These are phyloP conservation scores for Drosophila willistoni DNA, from an alignment of 1,140 invertebrate species.

Conservation along the genomic window DNA sequence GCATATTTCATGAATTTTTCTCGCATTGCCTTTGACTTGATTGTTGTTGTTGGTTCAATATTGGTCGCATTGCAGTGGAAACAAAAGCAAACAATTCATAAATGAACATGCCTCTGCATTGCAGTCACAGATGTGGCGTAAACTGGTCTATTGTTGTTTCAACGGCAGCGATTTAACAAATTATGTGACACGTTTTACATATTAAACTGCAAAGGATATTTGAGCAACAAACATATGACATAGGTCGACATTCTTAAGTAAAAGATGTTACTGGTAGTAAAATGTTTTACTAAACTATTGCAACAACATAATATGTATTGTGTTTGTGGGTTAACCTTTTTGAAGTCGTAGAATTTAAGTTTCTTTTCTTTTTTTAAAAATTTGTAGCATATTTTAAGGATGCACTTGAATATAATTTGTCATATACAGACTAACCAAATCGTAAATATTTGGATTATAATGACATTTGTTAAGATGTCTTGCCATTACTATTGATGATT, in stretches of 20 bases:
- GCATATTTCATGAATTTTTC: constrained; percentile 56
- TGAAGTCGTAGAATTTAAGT: neutral
- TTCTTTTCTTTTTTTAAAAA: too few relatives aligned
- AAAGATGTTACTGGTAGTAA: neutral
- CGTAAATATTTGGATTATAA: too few relatives aligned
- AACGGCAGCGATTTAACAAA: constrained; percentile 39
- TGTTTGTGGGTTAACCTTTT: too few relatives aligned
- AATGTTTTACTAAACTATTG: neutral
- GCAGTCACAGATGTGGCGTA: constrained; percentile 30
- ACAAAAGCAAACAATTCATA: constrained; percentile 7
- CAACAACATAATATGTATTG: too few relatives aligned
- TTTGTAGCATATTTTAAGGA: too few relatives aligned
- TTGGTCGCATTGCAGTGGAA: constrained; percentile 50
- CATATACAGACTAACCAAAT: too few relatives aligned
- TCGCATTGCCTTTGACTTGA: constrained; percentile 5
- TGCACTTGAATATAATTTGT: too few relatives aligned
- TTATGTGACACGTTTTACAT: constrained; percentile 32
- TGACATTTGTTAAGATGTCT: too few relatives aligned
- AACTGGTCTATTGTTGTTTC: constrained; percentile 29
- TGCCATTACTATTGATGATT: too few relatives aligned
- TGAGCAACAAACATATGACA: neutral
- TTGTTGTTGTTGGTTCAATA: constrained; percentile 27
- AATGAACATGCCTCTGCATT: constrained; percentile 36
- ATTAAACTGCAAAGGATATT: neutral
- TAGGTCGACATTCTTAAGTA: neutral